These are phyloP conservation scores for Sinonovacula constricta DNA, from an alignment of 1,140 invertebrate species.

Conservation along the genomic window DNA sequence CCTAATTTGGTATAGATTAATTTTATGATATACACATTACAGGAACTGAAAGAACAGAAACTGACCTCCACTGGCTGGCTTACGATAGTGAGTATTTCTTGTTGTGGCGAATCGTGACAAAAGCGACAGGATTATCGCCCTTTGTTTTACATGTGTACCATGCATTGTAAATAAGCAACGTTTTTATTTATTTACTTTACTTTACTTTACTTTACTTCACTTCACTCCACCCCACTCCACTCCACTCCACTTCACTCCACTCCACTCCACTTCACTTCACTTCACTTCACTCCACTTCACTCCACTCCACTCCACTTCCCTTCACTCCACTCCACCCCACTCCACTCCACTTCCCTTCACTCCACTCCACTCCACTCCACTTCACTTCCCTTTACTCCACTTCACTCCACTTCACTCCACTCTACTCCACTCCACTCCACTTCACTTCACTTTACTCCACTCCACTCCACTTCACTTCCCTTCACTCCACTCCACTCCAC, in stretches of 20 bases:
- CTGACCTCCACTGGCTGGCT: no score
- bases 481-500: constrained; percentile 1
- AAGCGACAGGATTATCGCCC: no score
- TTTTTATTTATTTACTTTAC: no score
- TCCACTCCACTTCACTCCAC: background rate
- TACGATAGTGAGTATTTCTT: no score
- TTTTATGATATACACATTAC: no score
- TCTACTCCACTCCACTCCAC: constrained; percentile 1
- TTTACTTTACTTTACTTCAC: background rate
- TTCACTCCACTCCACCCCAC: constrained; percentile 7
- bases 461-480: background rate
- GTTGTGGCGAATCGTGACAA: no score
- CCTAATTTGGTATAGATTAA: no score
- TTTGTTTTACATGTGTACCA: no score
- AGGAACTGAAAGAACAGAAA: no score
- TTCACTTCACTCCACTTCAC: constrained; percentile 2
- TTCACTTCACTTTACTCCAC: background rate
- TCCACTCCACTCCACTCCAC: constrained; percentile 1
- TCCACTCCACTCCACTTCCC: constrained; percentile 5
- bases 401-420: constrained; percentile 1
- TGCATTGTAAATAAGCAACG: no score
- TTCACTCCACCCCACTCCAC: background rate
- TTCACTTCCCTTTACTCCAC: constrained; percentile 1
- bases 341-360: background rate
- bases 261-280: background rate